Percentiles rank a stretch among this genome's conserved stretches.
These are phyloP conservation scores for Blera fallax DNA, from an alignment of 2,888 invertebrate species.

Conservation along the genomic window DNA sequence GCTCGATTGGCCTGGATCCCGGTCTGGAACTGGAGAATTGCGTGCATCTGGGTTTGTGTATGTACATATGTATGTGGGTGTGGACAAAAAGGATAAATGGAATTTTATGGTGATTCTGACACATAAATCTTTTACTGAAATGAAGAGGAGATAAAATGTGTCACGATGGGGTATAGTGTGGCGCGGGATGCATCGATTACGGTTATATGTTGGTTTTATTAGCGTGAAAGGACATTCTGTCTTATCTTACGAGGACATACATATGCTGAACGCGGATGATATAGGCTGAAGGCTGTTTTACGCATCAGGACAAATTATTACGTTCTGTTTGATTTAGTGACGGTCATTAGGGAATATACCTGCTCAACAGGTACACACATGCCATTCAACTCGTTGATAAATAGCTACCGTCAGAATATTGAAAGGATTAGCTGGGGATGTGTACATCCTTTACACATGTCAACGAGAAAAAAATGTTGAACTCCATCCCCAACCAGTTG, in stretches of 20 bases:
- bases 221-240: background rate
- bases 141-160: constrained; percentile 42
- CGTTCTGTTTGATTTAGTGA: background rate
- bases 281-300: background rate
- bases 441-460: background rate
- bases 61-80: background rate
- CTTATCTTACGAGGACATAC: background rate
- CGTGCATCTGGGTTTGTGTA: background rate
- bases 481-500: background rate
- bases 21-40: background rate
- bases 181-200: constrained; percentile 48
- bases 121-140: constrained; percentile 57
- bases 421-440: background rate
- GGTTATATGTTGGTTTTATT: background rate
- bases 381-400: no score
- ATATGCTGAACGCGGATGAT: background rate
- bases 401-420: background rate
- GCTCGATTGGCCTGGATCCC: no score
- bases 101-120: constrained; percentile 61
- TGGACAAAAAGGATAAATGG: constrained; percentile 38
- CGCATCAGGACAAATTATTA: background rate
- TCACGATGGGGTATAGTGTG: background rate
- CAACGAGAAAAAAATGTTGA: background rate
- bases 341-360: background rate
- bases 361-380: background rate